Conservation (phyloP, 2,888 invertebrate species). For the Lissonota sp. region DNA sequence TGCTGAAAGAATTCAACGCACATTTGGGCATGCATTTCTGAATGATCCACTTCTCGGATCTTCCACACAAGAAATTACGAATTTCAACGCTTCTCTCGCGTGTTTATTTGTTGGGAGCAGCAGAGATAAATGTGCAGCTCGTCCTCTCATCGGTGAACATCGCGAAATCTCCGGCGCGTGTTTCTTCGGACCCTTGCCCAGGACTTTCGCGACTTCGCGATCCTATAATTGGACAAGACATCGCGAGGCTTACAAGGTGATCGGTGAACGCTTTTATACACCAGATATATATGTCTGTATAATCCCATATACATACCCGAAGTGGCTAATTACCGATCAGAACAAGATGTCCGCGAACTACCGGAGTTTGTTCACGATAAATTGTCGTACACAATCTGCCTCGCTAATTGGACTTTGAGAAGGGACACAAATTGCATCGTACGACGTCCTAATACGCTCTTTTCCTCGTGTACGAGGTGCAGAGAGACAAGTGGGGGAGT, state of each 20-base stretch:
- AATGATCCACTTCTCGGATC: background rate
- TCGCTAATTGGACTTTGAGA: constrained; percentile 59
- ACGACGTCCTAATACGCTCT: constrained; percentile 27
- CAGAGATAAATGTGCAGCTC: constrained; percentile 18
- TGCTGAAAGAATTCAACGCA: constrained; percentile 20
- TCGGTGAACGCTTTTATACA: constrained; percentile 16
- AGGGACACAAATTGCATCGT: constrained; percentile 41
- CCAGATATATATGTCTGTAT: background rate
- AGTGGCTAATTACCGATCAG: constrained; percentile 74
- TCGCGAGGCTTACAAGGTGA: constrained; percentile 30
- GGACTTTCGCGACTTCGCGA: constrained; percentile 58
- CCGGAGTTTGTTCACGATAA: constrained; percentile 27
- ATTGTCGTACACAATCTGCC: constrained; percentile 50
- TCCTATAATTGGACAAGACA: constrained; percentile 75
- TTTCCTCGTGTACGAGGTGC: background rate
- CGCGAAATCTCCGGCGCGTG: constrained; percentile 37
- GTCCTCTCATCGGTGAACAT: background rate
- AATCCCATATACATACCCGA: constrained; percentile 32
- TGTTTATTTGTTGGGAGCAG: constrained; percentile 27
- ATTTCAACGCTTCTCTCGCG: constrained; percentile 1
- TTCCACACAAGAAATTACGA: background rate
- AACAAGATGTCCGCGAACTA: constrained; percentile 62
- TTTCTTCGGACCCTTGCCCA: constrained; percentile 33
- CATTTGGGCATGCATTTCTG: constrained; percentile 26
- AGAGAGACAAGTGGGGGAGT: background rate